Conservation (phyloP, 1,140 invertebrate species). For the Diorhabda elongata region DNA sequence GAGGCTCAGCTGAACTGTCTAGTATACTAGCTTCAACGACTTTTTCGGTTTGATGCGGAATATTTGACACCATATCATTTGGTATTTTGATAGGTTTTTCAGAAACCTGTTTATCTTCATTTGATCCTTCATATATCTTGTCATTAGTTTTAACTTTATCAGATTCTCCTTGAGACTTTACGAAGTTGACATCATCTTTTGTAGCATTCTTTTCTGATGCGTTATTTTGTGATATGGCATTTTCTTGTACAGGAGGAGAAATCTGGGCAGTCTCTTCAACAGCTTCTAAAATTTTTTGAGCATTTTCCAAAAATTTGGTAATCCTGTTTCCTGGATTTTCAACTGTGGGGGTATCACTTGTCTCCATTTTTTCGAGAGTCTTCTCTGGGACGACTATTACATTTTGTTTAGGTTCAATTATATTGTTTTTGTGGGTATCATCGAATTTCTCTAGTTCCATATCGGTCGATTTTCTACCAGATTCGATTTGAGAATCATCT, state of each 20-base stretch:
- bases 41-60: too few relatives aligned
- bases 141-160: too few relatives aligned
- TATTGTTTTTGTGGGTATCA: constrained; percentile 19
- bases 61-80: too few relatives aligned
- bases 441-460: constrained; percentile 38
- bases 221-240: not conserved
- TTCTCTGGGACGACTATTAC: not conserved
- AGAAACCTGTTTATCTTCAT: too few relatives aligned
- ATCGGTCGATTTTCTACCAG: constrained; percentile 32
- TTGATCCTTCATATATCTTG: too few relatives aligned
- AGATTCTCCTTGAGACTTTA: too few relatives aligned
- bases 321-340: not conserved
- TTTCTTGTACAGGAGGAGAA: not conserved
- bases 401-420: constrained; percentile 10
- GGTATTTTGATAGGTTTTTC: too few relatives aligned
- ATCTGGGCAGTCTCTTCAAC: not conserved
- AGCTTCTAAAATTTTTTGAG: not conserved
- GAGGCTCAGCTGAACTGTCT: too few relatives aligned
- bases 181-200: too few relatives aligned
- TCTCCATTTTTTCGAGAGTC: not conserved
- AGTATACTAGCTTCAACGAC: too few relatives aligned
- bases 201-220: not conserved
- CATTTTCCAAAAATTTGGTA: constrained; percentile 1
- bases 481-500: constrained; percentile 13
- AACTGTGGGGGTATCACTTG: not conserved